Evolutionary conservation across 2,113 vertebrate genomes (phyloP).

Genomic region (Psammodynastes pulverulentus): DNA sequence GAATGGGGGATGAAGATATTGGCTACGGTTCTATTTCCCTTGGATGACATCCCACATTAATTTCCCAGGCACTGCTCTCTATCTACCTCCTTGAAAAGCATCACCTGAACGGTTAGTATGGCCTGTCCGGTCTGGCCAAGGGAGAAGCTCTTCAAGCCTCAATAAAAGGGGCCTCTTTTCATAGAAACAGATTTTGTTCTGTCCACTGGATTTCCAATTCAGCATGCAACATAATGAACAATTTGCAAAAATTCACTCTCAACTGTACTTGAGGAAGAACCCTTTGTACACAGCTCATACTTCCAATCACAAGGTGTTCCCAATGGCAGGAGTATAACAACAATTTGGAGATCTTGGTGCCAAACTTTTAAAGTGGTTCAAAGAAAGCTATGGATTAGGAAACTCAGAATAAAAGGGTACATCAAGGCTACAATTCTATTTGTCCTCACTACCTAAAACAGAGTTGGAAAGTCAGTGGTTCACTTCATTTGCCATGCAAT

Average conservation of each 20-base stretch:
- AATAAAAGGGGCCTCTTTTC: neutral
- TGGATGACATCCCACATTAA: neutral
- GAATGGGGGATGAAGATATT: neutral
- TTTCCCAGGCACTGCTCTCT: neutral
- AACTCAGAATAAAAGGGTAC: neutral
- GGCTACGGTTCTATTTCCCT: neutral
- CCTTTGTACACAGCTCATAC: neutral
- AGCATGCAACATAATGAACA: neutral
- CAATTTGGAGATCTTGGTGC: neutral
- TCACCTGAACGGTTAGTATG: neutral
- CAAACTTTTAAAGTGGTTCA: neutral
- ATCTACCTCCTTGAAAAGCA: neutral
- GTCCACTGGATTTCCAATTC: neutral
- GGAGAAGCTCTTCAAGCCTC: neutral
- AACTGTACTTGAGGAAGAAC: neutral
- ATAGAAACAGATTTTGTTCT: neutral
- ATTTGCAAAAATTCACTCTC: neutral
- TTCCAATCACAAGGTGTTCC: neutral
- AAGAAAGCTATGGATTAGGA: neutral
- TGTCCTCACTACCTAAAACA: neutral
- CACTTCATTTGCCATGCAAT: neutral
- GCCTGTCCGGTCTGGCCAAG: neutral
- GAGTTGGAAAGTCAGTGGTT: neutral
- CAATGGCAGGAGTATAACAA: neutral
- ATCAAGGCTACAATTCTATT: neutral